phyloP scores from a whole-genome alignment of 2,797 vertebrate genomes.

The Spinus pinus region DNA sequence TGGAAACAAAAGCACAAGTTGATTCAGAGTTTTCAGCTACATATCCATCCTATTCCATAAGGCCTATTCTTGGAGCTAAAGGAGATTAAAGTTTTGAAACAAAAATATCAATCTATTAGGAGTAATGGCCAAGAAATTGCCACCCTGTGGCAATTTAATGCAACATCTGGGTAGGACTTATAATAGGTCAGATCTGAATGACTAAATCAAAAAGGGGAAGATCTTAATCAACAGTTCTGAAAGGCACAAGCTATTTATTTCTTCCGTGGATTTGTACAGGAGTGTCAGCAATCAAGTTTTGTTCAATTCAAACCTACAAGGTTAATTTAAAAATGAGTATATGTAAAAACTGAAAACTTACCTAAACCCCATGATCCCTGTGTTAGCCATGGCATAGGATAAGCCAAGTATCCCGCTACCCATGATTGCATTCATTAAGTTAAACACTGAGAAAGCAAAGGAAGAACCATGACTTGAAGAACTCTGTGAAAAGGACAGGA shows the following conservation, averaged over 20 bases:
- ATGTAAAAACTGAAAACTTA: slow-evolving; percentile 50
- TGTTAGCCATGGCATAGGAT: slow-evolving; percentile 90
- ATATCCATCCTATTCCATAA: background rate
- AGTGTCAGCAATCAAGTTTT: background rate
- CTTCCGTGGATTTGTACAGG: background rate
- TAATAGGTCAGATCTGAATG: background rate
- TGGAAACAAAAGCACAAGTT: background rate
- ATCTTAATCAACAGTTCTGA: background rate
- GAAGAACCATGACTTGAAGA: slow-evolving; percentile 75
- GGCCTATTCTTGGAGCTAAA: background rate
- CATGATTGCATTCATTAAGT: slow-evolving; percentile 96
- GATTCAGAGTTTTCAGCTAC: background rate
- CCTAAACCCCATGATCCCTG: slow-evolving; percentile 91
- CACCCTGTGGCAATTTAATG: slow-evolving; percentile 34
- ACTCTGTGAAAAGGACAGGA: slow-evolving; percentile 49
- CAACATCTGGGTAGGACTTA: background rate
- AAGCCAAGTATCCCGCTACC: slow-evolving; percentile 94
- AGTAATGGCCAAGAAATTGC: slow-evolving; percentile 28
- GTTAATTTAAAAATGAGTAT: background rate
- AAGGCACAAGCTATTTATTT: background rate
- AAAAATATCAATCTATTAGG: background rate
- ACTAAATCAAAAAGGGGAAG: background rate
- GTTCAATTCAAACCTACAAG: background rate
- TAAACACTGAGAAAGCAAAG: slow-evolving; percentile 89
- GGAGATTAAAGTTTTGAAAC: background rate